phyloP scores from a whole-genome alignment of 2,113 vertebrate species.

The Dasyornis broadbenti region DNA sequence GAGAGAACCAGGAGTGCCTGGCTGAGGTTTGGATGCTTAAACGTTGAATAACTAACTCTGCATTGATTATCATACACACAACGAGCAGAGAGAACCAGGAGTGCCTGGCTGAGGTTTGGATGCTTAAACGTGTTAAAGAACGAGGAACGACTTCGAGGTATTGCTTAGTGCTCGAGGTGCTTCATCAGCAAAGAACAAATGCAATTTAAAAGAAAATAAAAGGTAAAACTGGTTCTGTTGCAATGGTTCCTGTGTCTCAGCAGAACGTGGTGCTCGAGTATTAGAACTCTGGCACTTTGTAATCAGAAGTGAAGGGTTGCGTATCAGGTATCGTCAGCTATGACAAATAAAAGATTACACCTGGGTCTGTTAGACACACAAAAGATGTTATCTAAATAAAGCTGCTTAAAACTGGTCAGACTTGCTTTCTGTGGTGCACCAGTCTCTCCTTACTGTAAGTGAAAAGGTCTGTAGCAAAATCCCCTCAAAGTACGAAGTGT shows the following conservation, averaged over 20 bases:
- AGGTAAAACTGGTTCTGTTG: not conserved
- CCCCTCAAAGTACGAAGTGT: not conserved
- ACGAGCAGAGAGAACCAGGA: not conserved
- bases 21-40: not conserved
- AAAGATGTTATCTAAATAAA: constrained; percentile 55
- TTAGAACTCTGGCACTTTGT: not conserved
- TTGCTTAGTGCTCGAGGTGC: not conserved
- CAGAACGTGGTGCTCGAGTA: not conserved
- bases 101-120: not conserved
- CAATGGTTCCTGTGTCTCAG: not conserved
- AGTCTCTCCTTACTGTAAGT: not conserved
- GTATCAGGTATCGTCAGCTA: not conserved
- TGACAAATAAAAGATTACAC: constrained; percentile 23
- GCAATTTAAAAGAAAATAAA: not conserved
- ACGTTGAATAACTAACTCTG: not conserved
- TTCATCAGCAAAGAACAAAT: not conserved
- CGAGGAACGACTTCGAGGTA: not conserved
- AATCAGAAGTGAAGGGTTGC: not conserved
- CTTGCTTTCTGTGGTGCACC: not conserved
- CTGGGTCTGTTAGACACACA: not conserved
- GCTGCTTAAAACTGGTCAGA: constrained; percentile 31
- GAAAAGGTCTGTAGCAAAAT: not conserved
- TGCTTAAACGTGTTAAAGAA: not conserved
- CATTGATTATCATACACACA: fast-evolving
- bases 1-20: not conserved